A percentile compares a stretch with the other conserved stretches of the same genome.
phyloP scores from a whole-genome alignment of 2,888 invertebrate species.

The Myathropa florea region DNA sequence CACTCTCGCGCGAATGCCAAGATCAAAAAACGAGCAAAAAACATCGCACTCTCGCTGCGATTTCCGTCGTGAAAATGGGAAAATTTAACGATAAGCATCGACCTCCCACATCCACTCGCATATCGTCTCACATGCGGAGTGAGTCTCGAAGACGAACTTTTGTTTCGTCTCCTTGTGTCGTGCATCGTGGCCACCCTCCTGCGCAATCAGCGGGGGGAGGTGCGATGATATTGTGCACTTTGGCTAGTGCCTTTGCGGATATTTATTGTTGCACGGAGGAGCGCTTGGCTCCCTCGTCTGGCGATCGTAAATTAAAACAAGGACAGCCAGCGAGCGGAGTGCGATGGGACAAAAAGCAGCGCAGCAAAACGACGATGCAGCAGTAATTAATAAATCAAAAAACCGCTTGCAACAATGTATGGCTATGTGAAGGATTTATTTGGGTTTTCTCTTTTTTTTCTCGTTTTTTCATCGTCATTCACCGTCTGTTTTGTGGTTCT shows the following conservation, averaged over 20 bases:
- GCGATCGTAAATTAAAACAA: slow-evolving; percentile 30
- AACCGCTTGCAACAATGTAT: slow-evolving; percentile 58
- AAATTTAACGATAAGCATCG: neutral
- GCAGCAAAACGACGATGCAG: slow-evolving; percentile 29
- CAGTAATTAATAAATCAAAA: slow-evolving; percentile 69
- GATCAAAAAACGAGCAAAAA: neutral
- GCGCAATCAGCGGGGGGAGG: neutral
- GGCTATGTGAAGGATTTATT: slow-evolving; percentile 53
- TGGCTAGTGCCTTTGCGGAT: slow-evolving; percentile 9
- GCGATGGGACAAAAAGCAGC: neutral
- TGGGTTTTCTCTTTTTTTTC: slow-evolving; percentile 4
- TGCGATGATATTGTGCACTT: slow-evolving; percentile 4
- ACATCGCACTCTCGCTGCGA: neutral
- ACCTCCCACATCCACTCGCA: neutral
- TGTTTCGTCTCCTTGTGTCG: neutral
- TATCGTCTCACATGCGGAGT: no score
- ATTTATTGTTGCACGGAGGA: slow-evolving; percentile 38
- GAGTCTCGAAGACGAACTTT: neutral
- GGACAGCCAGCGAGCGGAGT: neutral
- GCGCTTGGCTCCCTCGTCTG: slow-evolving; percentile 3
- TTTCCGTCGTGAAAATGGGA: neutral
- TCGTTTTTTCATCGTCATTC: neutral
- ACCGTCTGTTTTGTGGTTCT: slow-evolving; percentile 16
- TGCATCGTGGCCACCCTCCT: neutral
- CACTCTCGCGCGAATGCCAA: neutral